Conservation (phyloP, 1,140 invertebrate species). For the Zaprionus kolodkinae region DNA sequence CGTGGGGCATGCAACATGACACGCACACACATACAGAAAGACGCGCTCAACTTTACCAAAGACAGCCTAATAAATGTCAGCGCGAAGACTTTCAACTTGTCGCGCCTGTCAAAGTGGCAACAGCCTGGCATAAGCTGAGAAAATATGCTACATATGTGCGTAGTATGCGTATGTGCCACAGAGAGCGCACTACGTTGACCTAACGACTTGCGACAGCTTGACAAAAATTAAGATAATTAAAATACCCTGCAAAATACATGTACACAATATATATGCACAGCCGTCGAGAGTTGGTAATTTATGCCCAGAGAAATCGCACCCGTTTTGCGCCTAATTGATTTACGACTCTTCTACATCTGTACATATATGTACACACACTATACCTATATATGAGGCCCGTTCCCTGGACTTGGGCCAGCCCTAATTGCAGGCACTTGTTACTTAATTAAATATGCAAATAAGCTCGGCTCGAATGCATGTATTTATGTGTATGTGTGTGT, state of each 20-base stretch:
- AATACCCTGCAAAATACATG: constrained; percentile 22
- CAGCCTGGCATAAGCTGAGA: constrained; percentile 46
- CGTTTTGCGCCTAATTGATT: constrained; percentile 57
- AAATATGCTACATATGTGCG: background rate
- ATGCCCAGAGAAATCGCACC: constrained; percentile 40
- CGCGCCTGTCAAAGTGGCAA: constrained; percentile 45
- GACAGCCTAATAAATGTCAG: constrained; percentile 55
- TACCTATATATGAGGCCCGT: background rate
- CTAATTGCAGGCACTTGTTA: constrained; percentile 68
- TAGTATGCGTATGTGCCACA: constrained; percentile 15
- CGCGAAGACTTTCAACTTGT: constrained; percentile 30
- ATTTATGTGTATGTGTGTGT: background rate
- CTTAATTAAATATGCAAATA: constrained; percentile 57
- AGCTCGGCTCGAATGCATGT: background rate
- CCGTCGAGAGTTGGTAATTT: constrained; percentile 31
- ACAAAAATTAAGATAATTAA: constrained; percentile 50
- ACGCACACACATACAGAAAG: background rate
- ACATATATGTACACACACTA: background rate
- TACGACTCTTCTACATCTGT: constrained; percentile 8
- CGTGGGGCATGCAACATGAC: constrained; percentile 26
- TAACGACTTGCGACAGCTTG: constrained; percentile 4
- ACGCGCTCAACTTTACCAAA: constrained; percentile 21
- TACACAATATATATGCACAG: constrained; percentile 13
- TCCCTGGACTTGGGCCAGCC: constrained; percentile 27
- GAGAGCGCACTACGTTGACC: background rate